These are phyloP conservation scores for Anabacerthia variegaticeps DNA, from an alignment of 2,797 vertebrate species.

Conservation along the genomic window DNA sequence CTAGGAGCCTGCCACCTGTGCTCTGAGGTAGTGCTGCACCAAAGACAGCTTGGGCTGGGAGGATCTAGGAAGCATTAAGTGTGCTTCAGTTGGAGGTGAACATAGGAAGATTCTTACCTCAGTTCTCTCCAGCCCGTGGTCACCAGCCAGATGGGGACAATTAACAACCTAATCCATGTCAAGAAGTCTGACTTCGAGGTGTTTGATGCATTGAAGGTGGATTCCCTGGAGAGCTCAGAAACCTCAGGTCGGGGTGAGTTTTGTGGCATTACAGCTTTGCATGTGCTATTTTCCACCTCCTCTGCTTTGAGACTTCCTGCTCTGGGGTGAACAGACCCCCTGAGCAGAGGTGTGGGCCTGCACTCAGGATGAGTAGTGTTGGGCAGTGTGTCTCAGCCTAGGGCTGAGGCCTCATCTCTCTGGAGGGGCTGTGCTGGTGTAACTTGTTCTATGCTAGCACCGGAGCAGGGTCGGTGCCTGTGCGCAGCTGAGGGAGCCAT, in stretches of 20 bases:
- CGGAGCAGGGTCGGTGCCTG: background rate
- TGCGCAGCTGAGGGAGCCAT: background rate
- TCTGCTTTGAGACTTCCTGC: background rate
- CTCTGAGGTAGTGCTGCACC: background rate
- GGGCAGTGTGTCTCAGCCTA: background rate
- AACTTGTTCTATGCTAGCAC: conserved; percentile 5
- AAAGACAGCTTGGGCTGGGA: background rate
- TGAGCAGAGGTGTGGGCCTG: background rate
- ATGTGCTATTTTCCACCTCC: conserved; percentile 14
- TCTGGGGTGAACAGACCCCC: background rate
- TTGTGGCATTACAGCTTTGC: conserved; percentile 23
- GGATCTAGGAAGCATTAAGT: background rate
- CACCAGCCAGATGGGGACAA: conserved; percentile 95
- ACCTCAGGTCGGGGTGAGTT: conserved; percentile 87
- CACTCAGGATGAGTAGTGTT: background rate
- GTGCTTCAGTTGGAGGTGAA: background rate
- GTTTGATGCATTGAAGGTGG: conserved; percentile 94
- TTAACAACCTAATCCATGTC: conserved; percentile 97
- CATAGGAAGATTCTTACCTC: background rate
- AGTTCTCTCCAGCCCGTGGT: conserved; percentile 85
- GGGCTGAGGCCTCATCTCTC: background rate
- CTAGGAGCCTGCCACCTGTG: background rate
- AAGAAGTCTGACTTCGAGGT: conserved; percentile 99
- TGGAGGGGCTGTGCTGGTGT: background rate
- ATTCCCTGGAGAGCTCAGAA: conserved; percentile 94